Evolutionary conservation across 2,888 invertebrate species (phyloP).

Genomic region (Phrixothrix hirtus): DNA sequence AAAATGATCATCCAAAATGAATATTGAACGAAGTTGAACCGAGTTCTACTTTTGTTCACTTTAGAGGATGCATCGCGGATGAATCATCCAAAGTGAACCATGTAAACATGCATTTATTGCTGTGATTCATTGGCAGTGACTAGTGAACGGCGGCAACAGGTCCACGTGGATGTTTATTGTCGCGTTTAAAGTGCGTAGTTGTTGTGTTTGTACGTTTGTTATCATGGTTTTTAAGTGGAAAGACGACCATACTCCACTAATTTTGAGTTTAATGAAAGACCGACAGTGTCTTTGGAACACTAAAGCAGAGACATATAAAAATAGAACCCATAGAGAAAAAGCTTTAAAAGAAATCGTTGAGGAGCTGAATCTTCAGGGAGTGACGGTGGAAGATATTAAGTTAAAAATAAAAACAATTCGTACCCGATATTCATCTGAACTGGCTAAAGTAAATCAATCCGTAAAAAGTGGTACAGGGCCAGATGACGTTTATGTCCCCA

Average conservation of each 20-base stretch:
- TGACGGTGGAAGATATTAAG: conserved; percentile 2
- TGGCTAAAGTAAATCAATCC: background rate
- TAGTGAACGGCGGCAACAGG: background rate
- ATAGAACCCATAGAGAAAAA: background rate
- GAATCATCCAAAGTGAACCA: conserved; percentile 1
- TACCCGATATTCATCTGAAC: background rate
- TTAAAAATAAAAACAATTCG: conserved; percentile 4
- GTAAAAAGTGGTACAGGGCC: conserved; percentile 1
- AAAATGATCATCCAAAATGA: conserved; percentile 1
- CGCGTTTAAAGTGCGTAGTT: background rate
- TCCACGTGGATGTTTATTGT: no score
- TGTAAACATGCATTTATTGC: conserved; percentile 4
- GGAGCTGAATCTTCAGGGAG: background rate
- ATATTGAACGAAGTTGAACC: background rate
- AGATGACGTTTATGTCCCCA: background rate
- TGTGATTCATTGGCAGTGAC: background rate
- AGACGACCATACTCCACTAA: background rate
- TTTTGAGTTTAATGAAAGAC: background rate
- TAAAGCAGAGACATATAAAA: background rate
- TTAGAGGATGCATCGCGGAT: conserved; percentile 2
- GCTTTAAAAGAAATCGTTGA: background rate
- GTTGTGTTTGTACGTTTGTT: background rate
- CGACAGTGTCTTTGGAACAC: conserved; percentile 1
- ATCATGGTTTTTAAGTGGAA: conserved; percentile 3
- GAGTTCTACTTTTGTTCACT: conserved; percentile 5